Evolutionary conservation across 2,888 invertebrate species (phyloP).

Genomic region (Suillia variegata): DNA sequence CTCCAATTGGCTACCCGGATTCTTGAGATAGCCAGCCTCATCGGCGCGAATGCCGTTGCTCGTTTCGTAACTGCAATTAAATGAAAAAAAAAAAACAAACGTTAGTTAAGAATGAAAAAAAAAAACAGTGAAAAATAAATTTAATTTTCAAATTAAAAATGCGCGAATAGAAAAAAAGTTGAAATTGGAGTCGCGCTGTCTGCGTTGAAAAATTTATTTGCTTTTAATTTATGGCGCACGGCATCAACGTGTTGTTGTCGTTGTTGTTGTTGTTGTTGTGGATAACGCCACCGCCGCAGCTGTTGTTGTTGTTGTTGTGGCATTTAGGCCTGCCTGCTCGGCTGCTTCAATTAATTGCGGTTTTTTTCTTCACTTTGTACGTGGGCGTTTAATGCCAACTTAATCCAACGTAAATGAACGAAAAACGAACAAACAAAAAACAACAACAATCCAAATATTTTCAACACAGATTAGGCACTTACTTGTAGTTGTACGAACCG

Average conservation of each 20-base stretch:
- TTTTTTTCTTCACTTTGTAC: background rate
- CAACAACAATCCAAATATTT: no score
- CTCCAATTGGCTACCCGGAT: slow-evolving; percentile 66
- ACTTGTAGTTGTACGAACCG: slow-evolving; percentile 64
- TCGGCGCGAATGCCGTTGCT: slow-evolving; percentile 70
- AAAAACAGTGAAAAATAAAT: slow-evolving; percentile 3
- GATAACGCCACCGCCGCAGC: no score
- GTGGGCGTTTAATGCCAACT: background rate
- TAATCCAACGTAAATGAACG: no score
- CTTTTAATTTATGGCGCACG: slow-evolving; percentile 4
- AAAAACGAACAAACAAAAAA: no score
- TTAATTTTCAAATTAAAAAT: background rate
- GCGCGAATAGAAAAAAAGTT: no score
- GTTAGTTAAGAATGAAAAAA: background rate
- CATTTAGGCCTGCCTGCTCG: background rate
- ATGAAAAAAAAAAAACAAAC: slow-evolving; percentile 1
- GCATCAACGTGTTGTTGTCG: no score
- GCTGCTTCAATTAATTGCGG: background rate
- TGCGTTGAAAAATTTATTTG: slow-evolving; percentile 8
- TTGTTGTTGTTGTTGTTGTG: no score
- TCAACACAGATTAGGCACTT: slow-evolving; percentile 43
- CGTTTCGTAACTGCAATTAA: slow-evolving; percentile 66
- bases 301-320: slow-evolving; percentile 4
- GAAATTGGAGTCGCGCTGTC: slow-evolving; percentile 9
- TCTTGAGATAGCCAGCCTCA: slow-evolving; percentile 68